These are phyloP conservation scores for Cephus pulcher DNA, from an alignment of 2,888 invertebrate species.

Conservation along the genomic window DNA sequence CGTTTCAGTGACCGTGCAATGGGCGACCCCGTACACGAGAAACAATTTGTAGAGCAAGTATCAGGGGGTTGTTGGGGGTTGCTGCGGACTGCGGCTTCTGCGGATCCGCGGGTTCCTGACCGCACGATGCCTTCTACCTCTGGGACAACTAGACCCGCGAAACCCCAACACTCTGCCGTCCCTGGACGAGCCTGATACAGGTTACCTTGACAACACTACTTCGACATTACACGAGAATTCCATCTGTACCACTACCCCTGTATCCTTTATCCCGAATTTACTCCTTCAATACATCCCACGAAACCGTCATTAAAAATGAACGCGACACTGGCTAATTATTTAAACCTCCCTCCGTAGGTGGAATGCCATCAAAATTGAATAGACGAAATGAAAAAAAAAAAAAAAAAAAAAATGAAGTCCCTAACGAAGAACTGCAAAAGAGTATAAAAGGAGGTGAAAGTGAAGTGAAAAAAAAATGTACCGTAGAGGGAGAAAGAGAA, in stretches of 20 bases:
- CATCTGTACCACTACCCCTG: too few relatives aligned
- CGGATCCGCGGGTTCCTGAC: background rate
- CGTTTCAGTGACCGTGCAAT: too few relatives aligned
- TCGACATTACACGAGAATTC: too few relatives aligned
- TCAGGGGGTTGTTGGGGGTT: conserved; percentile 1
- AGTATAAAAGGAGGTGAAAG: background rate
- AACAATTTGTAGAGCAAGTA: conserved; percentile 5
- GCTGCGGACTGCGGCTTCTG: conserved; percentile 6
- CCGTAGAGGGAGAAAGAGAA: background rate
- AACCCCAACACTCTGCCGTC: background rate
- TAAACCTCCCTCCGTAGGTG: too few relatives aligned
- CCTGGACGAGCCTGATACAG: background rate
- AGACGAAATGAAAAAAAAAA: background rate
- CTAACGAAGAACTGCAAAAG: background rate
- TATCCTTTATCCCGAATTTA: too few relatives aligned
- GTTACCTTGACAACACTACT: conserved; percentile 3
- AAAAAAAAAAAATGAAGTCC: background rate
- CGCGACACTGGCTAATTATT: too few relatives aligned
- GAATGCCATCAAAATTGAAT: too few relatives aligned
- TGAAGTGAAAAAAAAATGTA: background rate
- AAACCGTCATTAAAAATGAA: too few relatives aligned
- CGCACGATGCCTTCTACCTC: background rate
- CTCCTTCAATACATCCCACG: too few relatives aligned
- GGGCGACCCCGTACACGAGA: background rate
- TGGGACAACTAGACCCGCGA: conserved; percentile 1